phyloP scores from a whole-genome alignment of 2,113 vertebrate genomes.

The Sinosuthora webbiana region DNA sequence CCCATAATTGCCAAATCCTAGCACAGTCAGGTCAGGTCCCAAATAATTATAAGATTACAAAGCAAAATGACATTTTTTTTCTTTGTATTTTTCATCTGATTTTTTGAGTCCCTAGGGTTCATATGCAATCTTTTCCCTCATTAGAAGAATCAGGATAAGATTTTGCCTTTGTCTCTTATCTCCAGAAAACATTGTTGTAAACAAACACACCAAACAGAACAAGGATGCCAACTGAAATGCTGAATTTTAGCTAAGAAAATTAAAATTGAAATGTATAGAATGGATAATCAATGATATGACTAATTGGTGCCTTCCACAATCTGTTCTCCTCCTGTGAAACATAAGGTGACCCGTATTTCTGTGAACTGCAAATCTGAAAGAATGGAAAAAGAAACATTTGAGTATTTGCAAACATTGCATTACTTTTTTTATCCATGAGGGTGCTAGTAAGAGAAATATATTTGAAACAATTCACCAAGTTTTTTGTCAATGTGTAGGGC shows the following conservation, averaged over 20 bases:
- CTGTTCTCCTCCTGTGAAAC: neutral
- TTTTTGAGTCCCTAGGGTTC: neutral
- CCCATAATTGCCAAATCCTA: neutral
- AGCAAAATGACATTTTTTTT: neutral
- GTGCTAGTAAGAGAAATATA: neutral
- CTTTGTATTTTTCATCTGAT: neutral
- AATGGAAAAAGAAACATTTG: neutral
- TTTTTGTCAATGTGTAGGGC: neutral
- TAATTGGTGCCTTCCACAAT: neutral
- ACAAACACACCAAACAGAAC: neutral
- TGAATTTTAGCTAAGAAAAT: neutral
- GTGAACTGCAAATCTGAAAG: neutral
- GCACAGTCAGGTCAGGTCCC: neutral
- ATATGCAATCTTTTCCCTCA: neutral
- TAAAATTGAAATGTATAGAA: neutral
- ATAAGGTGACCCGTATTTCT: neutral
- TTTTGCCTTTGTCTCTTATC: neutral
- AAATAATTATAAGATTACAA: neutral
- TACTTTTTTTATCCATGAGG: neutral
- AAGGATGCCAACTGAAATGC: neutral
- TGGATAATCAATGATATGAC: neutral
- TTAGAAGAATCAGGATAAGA: neutral
- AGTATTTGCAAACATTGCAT: slow-evolving; percentile 5
- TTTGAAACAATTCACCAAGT: neutral
- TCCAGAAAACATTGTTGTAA: neutral